Conservation (phyloP, 2,888 invertebrate species). For the Microplitis deprimator region DNA sequence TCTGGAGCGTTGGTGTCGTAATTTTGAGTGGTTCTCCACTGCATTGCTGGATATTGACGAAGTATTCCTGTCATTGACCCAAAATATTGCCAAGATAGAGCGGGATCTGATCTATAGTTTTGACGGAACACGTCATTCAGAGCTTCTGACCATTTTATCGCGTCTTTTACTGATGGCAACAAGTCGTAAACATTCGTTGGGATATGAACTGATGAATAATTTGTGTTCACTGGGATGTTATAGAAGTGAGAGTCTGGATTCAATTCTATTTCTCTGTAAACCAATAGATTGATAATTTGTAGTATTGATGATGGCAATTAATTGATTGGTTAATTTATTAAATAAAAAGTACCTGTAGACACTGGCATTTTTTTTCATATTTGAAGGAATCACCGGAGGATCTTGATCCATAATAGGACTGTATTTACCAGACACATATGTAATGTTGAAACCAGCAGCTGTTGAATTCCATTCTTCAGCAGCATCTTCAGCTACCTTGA, state of each 20-base stretch:
- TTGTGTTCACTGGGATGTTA: slow-evolving; percentile 85
- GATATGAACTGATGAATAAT: slow-evolving; percentile 90
- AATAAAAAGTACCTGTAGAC: slow-evolving; percentile 52
- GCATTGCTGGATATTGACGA: slow-evolving; percentile 86
- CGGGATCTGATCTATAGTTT: slow-evolving; percentile 91
- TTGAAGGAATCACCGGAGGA: slow-evolving; percentile 58
- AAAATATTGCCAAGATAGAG: slow-evolving; percentile 97
- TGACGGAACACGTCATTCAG: slow-evolving; percentile 87
- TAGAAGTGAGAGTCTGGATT: slow-evolving; percentile 88
- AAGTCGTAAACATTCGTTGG: slow-evolving; percentile 93
- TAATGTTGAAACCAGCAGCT: slow-evolving; percentile 64
- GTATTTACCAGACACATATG: slow-evolving; percentile 89
- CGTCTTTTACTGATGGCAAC: slow-evolving; percentile 77
- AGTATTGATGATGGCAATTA: not conserved
- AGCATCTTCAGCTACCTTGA: slow-evolving; percentile 80
- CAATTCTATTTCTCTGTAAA: slow-evolving; percentile 76
- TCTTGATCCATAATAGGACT: slow-evolving; percentile 72
- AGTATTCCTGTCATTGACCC: slow-evolving; percentile 94
- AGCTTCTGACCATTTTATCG: slow-evolving; percentile 92
- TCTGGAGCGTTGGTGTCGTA: slow-evolving; percentile 74
- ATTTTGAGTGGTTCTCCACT: slow-evolving; percentile 58
- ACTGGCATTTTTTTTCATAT: slow-evolving; percentile 59
- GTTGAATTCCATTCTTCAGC: slow-evolving; percentile 75
- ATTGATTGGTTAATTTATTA: not conserved
- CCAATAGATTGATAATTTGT: not conserved